Conservation (phyloP, 2,888 invertebrate species). For the Oeneis ivallda region DNA sequence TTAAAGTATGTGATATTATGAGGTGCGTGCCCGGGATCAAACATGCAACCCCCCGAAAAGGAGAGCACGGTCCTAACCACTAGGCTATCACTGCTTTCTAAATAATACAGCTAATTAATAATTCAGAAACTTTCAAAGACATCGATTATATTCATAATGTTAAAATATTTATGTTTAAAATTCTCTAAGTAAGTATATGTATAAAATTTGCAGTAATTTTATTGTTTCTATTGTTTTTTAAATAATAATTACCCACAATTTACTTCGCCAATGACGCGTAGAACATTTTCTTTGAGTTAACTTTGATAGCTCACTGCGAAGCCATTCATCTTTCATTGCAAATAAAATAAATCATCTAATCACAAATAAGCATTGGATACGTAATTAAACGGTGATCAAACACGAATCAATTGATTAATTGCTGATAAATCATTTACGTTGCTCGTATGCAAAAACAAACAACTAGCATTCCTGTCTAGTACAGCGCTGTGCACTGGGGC, state of each 20-base stretch:
- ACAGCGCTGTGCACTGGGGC: not conserved
- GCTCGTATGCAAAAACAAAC: not conserved
- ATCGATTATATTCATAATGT: not conserved
- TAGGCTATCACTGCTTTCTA: no score
- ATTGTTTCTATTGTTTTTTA: not conserved
- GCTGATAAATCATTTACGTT: not conserved
- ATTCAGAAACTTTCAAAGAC: not conserved
- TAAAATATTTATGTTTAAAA: no score
- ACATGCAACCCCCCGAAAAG: no score
- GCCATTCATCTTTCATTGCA: conserved; percentile 5
- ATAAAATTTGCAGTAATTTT: not conserved
- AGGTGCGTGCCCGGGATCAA: no score
- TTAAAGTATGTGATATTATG: no score
- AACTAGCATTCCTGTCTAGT: not conserved
- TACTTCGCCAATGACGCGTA: conserved; percentile 1
- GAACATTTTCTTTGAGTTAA: not conserved
- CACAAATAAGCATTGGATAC: not conserved
- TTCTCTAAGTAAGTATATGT: not conserved
- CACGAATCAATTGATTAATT: conserved; percentile 7
- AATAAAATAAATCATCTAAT: conserved; percentile 6
- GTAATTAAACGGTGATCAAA: conserved; percentile 13
- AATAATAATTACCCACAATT: not conserved
- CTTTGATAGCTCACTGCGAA: not conserved
- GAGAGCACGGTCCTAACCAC: no score
- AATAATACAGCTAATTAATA: no score